Percentiles rank a stretch among this genome's conserved stretches.
Conservation (phyloP, 2,888 invertebrate genomes). For the Pandemis cinnamomeana region DNA sequence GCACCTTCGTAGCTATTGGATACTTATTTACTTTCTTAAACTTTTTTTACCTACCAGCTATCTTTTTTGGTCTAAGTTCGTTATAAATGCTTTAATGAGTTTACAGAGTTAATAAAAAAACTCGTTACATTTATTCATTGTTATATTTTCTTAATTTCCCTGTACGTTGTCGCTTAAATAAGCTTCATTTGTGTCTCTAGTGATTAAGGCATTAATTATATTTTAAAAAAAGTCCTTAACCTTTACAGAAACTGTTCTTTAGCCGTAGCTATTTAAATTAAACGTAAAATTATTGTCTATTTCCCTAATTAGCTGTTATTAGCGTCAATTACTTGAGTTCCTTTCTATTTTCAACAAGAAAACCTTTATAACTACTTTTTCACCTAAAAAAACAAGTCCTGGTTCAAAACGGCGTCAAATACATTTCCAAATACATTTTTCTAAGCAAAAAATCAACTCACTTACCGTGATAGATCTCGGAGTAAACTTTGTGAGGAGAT, state of each 20-base stretch:
- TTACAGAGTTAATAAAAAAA: too few relatives aligned
- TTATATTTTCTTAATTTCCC: too few relatives aligned
- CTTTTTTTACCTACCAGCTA: neutral
- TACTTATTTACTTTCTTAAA: neutral
- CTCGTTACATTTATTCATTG: too few relatives aligned
- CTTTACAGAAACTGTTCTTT: too few relatives aligned
- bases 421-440: neutral
- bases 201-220: too few relatives aligned
- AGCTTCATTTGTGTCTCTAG: too few relatives aligned
- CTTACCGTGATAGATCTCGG: constrained; percentile 71
- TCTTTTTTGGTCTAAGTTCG: too few relatives aligned
- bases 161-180: too few relatives aligned
- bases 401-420: neutral
- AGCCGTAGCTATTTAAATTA: too few relatives aligned
- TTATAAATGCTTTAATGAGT: too few relatives aligned
- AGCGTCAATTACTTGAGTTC: neutral
- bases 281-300: neutral
- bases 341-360: neutral
- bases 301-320: neutral
- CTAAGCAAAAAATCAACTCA: constrained; percentile 44
- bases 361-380: neutral
- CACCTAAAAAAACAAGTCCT: neutral
- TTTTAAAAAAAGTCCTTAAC: too few relatives aligned
- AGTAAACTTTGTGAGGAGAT: constrained; percentile 67
- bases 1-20: neutral